Evolutionary conservation across 2,797 vertebrate genomes (phyloP).

Genomic region (Sphenopsis melanotis): DNA sequence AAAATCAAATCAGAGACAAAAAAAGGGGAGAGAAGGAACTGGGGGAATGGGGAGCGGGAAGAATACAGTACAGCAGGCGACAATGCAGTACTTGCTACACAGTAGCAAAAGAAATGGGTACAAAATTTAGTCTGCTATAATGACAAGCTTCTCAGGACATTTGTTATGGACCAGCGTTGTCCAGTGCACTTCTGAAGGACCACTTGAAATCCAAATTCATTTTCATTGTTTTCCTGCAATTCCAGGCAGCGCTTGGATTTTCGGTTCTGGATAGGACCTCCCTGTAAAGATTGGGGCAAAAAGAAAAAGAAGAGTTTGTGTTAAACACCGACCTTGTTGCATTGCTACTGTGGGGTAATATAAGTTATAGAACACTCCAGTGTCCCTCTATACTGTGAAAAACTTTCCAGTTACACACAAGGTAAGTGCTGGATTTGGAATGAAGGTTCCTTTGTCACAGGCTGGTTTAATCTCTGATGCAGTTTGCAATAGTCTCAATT

Average conservation of each 20-base stretch:
- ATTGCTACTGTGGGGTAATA: background rate
- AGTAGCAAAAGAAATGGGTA: conserved; percentile 80
- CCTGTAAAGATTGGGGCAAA: conserved; percentile 70
- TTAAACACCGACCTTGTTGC: background rate
- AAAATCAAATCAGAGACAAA: conserved; percentile 75
- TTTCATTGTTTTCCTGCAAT: conserved; percentile 87
- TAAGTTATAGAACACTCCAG: background rate
- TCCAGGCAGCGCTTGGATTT: conserved; percentile 97
- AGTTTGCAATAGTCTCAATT: background rate
- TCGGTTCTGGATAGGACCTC: conserved; percentile 95
- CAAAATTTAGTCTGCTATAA: conserved; percentile 71
- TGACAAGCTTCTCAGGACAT: conserved; percentile 82
- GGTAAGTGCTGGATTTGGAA: background rate
- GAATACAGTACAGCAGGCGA: conserved; percentile 64
- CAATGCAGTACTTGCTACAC: conserved; percentile 78
- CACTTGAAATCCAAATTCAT: conserved; percentile 92
- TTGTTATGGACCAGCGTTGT: conserved; percentile 95
- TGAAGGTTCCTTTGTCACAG: background rate
- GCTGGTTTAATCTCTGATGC: background rate
- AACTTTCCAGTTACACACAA: background rate
- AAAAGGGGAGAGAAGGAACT: conserved; percentile 67
- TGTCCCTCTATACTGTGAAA: background rate
- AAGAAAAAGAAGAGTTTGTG: background rate
- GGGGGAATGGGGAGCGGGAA: background rate
- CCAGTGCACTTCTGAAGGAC: conserved; percentile 93